Conservation (phyloP, 2,888 invertebrate species). For the Hyalella azteca region DNA sequence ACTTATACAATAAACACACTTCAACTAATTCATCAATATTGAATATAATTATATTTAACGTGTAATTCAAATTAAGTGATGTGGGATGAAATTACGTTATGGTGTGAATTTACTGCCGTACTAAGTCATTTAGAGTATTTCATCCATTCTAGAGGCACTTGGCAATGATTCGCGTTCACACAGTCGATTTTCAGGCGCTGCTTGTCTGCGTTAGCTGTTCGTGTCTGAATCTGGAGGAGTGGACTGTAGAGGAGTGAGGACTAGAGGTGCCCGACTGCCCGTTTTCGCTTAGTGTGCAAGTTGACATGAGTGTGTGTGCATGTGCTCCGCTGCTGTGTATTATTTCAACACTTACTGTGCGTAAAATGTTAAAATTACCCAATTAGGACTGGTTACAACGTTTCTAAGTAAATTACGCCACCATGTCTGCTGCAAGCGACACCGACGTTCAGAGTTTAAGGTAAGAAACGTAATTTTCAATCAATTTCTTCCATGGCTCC, state of each 20-base stretch:
- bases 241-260: neutral
- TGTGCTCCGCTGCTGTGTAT: neutral
- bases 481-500: neutral
- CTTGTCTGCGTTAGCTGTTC: no score
- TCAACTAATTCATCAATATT: no score
- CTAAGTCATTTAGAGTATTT: no score
- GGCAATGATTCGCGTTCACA: neutral
- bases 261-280: neutral
- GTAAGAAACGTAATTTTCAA: slow-evolving; percentile 2
- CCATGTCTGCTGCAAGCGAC: slow-evolving; percentile 21
- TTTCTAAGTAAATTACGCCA: neutral
- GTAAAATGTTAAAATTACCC: neutral
- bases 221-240: no score
- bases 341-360: slow-evolving; percentile 7
- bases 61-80: no score
- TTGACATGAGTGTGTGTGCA: slow-evolving; percentile 18
- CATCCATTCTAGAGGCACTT: neutral
- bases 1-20: no score
- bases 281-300: slow-evolving; percentile 15
- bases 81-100: no score
- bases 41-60: no score
- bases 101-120: no score
- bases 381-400: neutral
- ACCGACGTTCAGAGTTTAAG: slow-evolving; percentile 16
- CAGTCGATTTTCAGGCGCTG: neutral